These are phyloP conservation scores for Drosophila kohkoa DNA, from an alignment of 1,140 invertebrate genomes.

Conservation along the genomic window DNA sequence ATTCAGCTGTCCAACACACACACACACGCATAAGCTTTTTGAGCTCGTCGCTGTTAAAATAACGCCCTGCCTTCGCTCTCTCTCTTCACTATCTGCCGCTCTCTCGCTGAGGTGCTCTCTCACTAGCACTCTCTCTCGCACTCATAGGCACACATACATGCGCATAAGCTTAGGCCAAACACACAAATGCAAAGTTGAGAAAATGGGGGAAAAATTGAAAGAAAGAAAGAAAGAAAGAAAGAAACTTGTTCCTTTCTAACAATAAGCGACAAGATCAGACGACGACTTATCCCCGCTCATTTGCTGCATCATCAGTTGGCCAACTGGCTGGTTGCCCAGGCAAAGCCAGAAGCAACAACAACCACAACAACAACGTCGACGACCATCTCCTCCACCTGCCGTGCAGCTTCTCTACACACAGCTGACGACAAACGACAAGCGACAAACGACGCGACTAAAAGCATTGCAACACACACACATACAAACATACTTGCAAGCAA, in stretches of 20 bases:
- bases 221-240: constrained; percentile 17
- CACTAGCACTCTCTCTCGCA: constrained; percentile 1
- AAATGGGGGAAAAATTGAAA: constrained; percentile 43
- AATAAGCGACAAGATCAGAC: constrained; percentile 52
- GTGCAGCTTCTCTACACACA: constrained; percentile 24
- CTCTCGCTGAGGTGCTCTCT: constrained; percentile 3
- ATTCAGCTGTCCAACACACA: constrained; percentile 16
- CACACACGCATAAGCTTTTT: constrained; percentile 31
- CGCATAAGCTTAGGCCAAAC: constrained; percentile 13
- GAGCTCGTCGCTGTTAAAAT: constrained; percentile 22
- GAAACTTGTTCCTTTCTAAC: constrained; percentile 60
- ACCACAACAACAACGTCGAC: not conserved
- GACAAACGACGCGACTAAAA: constrained; percentile 1
- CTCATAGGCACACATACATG: constrained; percentile 24
- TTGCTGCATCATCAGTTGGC: constrained; percentile 51
- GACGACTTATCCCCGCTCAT: constrained; percentile 48
- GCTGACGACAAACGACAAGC: constrained; percentile 29
- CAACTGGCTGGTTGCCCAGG: constrained; percentile 21
- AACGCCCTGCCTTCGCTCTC: constrained; percentile 30
- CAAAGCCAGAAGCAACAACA: not conserved
- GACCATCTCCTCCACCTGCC: constrained; percentile 34
- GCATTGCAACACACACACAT: constrained; percentile 28
- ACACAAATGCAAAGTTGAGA: constrained; percentile 39
- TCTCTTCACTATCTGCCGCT: not conserved
- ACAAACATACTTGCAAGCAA: constrained; percentile 14